Evolutionary conservation across 2,113 vertebrate genomes (phyloP), one percentile per base, ranked within the genome.

Genomic region (Brachyistius frenatus): DNA sequence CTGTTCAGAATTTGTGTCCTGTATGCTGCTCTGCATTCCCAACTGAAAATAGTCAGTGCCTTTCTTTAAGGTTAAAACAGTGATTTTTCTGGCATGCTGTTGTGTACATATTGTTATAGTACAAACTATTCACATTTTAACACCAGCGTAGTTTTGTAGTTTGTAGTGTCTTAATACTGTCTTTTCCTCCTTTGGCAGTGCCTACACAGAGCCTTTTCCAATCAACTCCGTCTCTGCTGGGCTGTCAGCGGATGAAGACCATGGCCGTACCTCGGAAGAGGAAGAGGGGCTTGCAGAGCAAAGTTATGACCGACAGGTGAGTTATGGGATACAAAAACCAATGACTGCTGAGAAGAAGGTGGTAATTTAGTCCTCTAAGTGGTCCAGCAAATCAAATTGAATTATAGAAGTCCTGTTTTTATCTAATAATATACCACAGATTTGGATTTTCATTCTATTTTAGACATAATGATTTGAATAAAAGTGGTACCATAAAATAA

Each of bases 171-270:
- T 60, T 76, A n/a, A 65, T 23, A 4, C 31, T 52, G 8, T 60
- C 4, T 70, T 55, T 64, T 70, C 55, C 13, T 61, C 32, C 60
- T 23, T 92, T 39, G 58, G 8, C 93, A 99, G 98, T 81, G 96
- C 97, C 86, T 98, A 99, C 90, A 98, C 97, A 0, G 98, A 99
- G 90, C 97, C 97, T 36, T 98, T 97, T 91, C 97, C 96, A 46
- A 92, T 97, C 61, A 97, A 94, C 76, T 88, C 95, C 0, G 67
- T 95, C 70, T 93, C 96, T 1, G 84, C 84, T 5, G 85, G 80
- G 46, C 91, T 94, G 3, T 88, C 90, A 39, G 95, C 95, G 0
- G 97, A 99, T 1, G 98, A 98, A 73, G 98, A 99, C 76, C 95
- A 96, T 2, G 94, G 94, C 1, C 96, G 95, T 9, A 98, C 96